Percentiles rank a stretch among this genome's conserved stretches.
phyloP scores from a whole-genome alignment of 2,113 vertebrate genomes.

The Herpailurus yagouaroundi region DNA sequence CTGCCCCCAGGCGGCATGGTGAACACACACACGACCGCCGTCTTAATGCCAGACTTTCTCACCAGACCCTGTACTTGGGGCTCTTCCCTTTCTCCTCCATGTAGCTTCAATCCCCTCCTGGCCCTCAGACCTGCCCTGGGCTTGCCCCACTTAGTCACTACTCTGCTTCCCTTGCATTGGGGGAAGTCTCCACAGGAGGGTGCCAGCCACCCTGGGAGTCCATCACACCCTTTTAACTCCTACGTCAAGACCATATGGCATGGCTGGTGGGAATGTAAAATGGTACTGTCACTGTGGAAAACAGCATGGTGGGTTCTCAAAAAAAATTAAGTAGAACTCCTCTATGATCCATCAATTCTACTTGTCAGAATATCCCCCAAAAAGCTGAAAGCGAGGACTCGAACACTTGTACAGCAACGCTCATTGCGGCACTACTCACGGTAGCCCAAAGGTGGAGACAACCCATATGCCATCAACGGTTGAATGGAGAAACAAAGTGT shows the following conservation, averaged over 20 bases:
- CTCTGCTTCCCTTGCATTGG: not conserved
- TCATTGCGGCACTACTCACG: not conserved
- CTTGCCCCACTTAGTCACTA: not conserved
- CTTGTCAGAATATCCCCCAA: not conserved
- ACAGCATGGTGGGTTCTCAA: not conserved
- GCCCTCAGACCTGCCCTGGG: not conserved
- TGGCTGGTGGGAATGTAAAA: not conserved
- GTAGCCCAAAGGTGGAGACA: not conserved
- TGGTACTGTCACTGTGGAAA: not conserved
- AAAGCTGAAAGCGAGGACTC: not conserved
- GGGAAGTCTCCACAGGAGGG: not conserved
- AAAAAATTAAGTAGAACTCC: not conserved
- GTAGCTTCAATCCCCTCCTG: not conserved
- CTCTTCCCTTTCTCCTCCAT: not conserved
- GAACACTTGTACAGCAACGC: not conserved
- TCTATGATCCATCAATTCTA: not conserved
- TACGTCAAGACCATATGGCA: not conserved
- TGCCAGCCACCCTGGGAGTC: not conserved
- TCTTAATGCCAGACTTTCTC: not conserved
- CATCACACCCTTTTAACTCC: not conserved
- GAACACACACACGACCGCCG: fast-evolving
- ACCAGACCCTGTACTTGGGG: not conserved
- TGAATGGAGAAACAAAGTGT: not conserved
- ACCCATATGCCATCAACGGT: not conserved
- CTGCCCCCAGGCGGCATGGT: not conserved